Evolutionary conservation across 2,888 invertebrate genomes (phyloP).

Genomic region (Candidula unifasciata): DNA sequence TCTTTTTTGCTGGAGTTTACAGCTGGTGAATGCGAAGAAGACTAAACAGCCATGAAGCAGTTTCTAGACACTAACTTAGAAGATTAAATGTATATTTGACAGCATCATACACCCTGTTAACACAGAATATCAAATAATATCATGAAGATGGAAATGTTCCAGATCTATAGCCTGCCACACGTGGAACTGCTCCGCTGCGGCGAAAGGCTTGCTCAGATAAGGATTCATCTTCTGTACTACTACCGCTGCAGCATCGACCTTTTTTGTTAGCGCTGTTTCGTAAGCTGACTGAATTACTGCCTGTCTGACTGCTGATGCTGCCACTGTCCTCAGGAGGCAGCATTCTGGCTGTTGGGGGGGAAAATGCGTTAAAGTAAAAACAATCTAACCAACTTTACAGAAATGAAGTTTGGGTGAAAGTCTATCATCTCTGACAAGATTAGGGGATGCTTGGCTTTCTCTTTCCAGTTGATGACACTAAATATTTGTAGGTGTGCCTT

Average conservation of each 20-base stretch:
- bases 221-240: neutral
- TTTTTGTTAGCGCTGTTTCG: slow-evolving; percentile 32
- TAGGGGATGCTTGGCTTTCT: neutral
- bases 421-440: no score
- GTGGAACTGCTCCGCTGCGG: slow-evolving; percentile 26
- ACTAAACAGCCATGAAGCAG: no score
- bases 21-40: no score
- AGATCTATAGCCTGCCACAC: slow-evolving; percentile 18
- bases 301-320: neutral
- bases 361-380: neutral
- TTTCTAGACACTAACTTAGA: no score
- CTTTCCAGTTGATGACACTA: no score
- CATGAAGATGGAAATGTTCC: slow-evolving; percentile 22
- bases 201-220: neutral
- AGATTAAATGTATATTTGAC: no score
- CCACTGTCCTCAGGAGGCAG: slow-evolving; percentile 60
- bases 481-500: neutral
- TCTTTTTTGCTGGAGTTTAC: no score
- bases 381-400: neutral
- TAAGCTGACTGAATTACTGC: slow-evolving; percentile 46
- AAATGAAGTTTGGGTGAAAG: no score
- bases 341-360: slow-evolving; percentile 54
- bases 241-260: slow-evolving; percentile 33
- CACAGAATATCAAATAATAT: no score
- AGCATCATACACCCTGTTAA: no score